Evolutionary conservation across 2,888 invertebrate species (phyloP).

Genomic region (Dryadula phaetusa): DNA sequence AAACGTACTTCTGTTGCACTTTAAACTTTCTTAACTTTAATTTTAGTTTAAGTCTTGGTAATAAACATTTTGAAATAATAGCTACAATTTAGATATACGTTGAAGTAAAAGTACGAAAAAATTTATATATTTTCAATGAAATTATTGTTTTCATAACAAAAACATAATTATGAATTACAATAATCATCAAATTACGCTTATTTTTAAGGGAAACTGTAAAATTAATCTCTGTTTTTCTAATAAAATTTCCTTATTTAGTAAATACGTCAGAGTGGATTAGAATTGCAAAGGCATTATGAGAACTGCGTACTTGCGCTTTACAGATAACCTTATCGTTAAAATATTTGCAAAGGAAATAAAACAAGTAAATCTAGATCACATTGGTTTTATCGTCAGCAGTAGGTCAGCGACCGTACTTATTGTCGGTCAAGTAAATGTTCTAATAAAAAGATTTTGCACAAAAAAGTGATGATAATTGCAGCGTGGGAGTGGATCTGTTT

Average conservation of each 20-base stretch:
- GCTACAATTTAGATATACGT: too few species aligned
- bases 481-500: conserved; percentile 30
- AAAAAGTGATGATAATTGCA: conserved; percentile 33
- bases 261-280: neutral
- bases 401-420: conserved; percentile 56
- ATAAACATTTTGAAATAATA: too few species aligned
- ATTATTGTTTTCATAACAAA: too few species aligned
- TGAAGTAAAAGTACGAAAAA: too few species aligned
- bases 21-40: neutral
- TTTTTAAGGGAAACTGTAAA: neutral
- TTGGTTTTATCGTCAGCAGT: conserved; percentile 58
- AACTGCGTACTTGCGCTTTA: conserved; percentile 14
- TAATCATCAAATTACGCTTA: too few species aligned
- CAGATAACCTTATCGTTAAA: conserved; percentile 45
- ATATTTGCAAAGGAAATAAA: conserved; percentile 61
- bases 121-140: too few species aligned
- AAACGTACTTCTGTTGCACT: neutral
- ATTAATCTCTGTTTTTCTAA: neutral
- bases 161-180: too few species aligned
- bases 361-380: conserved; percentile 53
- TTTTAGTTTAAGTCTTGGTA: too few species aligned
- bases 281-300: neutral
- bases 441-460: conserved; percentile 29
- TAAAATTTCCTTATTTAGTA: neutral
- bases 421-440: conserved; percentile 32